A percentile compares a stretch with the other conserved stretches of the same genome.
Evolutionary conservation across 2,113 vertebrate genomes (phyloP).

Genomic region (Ciconia stormi): DNA sequence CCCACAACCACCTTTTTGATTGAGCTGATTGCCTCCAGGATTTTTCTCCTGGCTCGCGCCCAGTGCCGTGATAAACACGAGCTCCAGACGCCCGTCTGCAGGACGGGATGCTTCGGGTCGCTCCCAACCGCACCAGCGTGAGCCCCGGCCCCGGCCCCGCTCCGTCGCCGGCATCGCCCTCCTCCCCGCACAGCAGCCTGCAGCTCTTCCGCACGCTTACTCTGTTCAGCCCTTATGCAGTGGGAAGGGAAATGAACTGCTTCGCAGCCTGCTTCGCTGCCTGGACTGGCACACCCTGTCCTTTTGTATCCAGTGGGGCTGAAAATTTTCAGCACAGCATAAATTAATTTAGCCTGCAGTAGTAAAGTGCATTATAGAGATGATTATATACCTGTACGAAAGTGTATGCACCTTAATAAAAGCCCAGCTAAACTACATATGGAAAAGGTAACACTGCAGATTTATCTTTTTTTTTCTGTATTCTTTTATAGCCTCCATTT

Average conservation of each 20-base stretch:
- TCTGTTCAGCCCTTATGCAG: not conserved
- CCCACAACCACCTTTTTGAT: too few species aligned
- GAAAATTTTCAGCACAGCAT: not conserved
- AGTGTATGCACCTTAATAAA: slow-evolving; percentile 19
- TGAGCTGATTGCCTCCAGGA: not conserved
- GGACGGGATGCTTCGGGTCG: fast-evolving
- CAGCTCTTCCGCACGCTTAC: not conserved
- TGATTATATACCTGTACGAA: slow-evolving; percentile 3
- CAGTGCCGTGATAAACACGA: not conserved
- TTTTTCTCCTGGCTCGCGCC: not conserved
- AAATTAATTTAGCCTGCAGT: slow-evolving; percentile 7
- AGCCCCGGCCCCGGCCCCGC: not conserved
- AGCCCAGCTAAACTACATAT: slow-evolving; percentile 2
- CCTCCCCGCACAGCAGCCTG: not conserved
- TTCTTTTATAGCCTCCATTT: slow-evolving; percentile 39
- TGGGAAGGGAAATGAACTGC: not conserved
- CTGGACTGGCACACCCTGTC: not conserved
- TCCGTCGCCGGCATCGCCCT: not conserved
- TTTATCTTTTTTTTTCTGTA: slow-evolving; percentile 21
- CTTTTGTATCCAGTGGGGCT: not conserved
- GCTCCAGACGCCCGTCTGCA: fast-evolving
- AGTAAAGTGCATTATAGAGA: slow-evolving; percentile 12
- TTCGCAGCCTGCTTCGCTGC: not conserved
- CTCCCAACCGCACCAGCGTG: not conserved
- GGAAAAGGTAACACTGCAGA: slow-evolving; percentile 14